phyloP scores from a whole-genome alignment of 2,797 vertebrate species.

The Menidia menidia region DNA sequence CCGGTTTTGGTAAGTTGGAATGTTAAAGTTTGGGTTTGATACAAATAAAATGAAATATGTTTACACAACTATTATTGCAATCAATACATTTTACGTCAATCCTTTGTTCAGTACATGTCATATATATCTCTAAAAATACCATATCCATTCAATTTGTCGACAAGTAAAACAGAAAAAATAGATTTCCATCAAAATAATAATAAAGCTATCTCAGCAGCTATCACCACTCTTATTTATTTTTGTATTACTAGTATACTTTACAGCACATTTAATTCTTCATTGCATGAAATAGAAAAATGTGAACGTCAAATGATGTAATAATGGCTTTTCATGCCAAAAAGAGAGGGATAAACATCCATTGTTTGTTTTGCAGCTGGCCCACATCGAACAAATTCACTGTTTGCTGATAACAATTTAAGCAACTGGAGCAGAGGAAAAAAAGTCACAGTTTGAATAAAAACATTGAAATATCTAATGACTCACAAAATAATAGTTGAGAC shows the following conservation, averaged over 20 bases:
- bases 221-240: not conserved
- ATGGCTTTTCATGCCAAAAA: slow-evolving; percentile 24
- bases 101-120: too few relatives aligned
- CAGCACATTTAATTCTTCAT: not conserved
- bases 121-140: too few relatives aligned
- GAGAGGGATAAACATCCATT: slow-evolving; percentile 11
- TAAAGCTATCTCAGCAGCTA: not conserved
- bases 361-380: not conserved
- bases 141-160: too few relatives aligned
- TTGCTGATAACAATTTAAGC: slow-evolving; percentile 59
- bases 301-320: slow-evolving; percentile 2
- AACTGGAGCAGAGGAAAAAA: slow-evolving; percentile 34
- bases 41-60: too few relatives aligned
- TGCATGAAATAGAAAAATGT: not conserved
- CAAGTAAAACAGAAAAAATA: not conserved
- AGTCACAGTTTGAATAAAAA: not conserved
- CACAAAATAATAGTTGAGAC: not conserved
- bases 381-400: slow-evolving; percentile 22
- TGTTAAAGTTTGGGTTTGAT: too few relatives aligned
- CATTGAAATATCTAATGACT: not conserved
- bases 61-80: too few relatives aligned
- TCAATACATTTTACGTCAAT: too few relatives aligned
- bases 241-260: not conserved
- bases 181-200: not conserved
- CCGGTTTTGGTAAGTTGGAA: too few relatives aligned